These are phyloP conservation scores for Pavo muticus DNA, from an alignment of 2,113 vertebrate species.

Conservation along the genomic window DNA sequence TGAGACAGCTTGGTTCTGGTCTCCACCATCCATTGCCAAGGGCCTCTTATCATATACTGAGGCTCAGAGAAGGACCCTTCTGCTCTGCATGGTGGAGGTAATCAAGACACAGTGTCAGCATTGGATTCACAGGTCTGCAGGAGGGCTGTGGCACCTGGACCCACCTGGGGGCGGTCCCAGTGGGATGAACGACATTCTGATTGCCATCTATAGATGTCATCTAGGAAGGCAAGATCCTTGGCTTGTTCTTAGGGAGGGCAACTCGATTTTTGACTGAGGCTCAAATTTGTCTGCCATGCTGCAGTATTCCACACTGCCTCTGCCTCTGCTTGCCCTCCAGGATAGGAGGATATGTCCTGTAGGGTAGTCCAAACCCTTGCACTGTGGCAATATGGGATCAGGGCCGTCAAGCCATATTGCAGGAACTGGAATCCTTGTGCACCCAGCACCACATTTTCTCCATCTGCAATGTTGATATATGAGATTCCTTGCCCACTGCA, in stretches of 20 bases:
- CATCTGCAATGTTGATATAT: background rate
- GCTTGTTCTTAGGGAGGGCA: background rate
- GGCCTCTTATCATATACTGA: background rate
- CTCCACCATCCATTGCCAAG: conserved; percentile 35
- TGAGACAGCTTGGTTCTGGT: conserved; percentile 27
- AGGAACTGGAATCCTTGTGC: background rate
- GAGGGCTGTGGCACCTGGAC: background rate
- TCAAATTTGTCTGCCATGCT: background rate
- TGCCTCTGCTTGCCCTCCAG: background rate
- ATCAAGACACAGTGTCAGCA: background rate
- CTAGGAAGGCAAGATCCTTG: background rate
- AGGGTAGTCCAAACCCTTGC: background rate
- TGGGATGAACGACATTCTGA: background rate
- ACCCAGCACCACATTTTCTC: background rate
- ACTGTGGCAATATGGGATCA: background rate
- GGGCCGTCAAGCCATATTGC: background rate
- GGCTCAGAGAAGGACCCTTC: background rate
- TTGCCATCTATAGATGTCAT: background rate
- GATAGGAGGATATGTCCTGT: conserved; percentile 32
- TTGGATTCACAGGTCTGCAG: background rate
- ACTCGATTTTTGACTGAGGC: background rate
- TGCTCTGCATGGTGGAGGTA: background rate
- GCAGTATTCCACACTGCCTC: background rate
- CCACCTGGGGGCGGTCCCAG: rapidly evolving
- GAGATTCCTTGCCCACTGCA: background rate